Percentiles rank a stretch among this genome's conserved stretches.
These are phyloP conservation scores for Palloptera scutellata DNA, from an alignment of 2,888 invertebrate genomes.

Conservation along the genomic window DNA sequence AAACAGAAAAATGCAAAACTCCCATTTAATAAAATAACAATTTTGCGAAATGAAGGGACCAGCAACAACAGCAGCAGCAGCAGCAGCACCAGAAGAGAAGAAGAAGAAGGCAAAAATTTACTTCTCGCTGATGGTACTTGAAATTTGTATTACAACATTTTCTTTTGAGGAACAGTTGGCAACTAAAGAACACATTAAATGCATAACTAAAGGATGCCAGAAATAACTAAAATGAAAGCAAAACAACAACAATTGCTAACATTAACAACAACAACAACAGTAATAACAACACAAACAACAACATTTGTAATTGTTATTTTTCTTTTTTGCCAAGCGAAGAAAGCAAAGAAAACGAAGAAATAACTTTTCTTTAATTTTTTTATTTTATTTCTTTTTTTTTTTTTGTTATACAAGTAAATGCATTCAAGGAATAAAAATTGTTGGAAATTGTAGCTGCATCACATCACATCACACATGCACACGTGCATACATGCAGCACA, in stretches of 20 bases:
- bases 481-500: not conserved
- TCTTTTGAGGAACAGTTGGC: not conserved
- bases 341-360: not conserved
- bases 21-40: conserved; percentile 30
- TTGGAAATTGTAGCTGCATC: conserved; percentile 1
- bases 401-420: conserved; percentile 36
- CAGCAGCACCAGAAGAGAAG: no score
- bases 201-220: conserved; percentile 3
- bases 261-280: not conserved
- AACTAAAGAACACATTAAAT: conserved; percentile 19
- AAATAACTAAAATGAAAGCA: not conserved
- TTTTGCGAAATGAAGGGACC: not conserved
- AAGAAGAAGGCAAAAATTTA: conserved; percentile 7
- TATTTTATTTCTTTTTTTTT: conserved; percentile 10
- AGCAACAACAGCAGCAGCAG: no score
- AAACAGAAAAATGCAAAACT: not conserved
- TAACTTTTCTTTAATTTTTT: not conserved
- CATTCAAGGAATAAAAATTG: conserved; percentile 37
- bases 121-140: conserved; percentile 6
- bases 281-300: not conserved
- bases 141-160: conserved; percentile 15
- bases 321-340: not conserved
- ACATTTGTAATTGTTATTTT: not conserved
- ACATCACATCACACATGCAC: conserved; percentile 19
- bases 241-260: conserved; percentile 6